Evolutionary conservation across 2,113 vertebrate genomes (phyloP).

Genomic region (Myiozetetes cayanensis): DNA sequence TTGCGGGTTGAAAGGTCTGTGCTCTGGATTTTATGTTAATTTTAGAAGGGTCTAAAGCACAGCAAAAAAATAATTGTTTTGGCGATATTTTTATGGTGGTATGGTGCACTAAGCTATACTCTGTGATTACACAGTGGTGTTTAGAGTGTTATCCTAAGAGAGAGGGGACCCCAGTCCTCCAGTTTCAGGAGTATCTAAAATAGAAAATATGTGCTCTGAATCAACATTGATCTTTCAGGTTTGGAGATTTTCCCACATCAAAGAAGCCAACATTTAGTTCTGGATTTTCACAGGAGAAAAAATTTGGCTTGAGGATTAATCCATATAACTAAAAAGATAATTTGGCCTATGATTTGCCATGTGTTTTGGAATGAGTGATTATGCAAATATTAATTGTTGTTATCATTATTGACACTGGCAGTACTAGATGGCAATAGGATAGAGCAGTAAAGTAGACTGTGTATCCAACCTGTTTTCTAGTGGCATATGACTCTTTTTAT

Average conservation of each 20-base stretch:
- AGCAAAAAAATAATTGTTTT: neutral
- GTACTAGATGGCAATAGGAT: neutral
- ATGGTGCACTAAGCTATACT: neutral
- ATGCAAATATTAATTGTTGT: neutral
- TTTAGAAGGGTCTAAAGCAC: neutral
- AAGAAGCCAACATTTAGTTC: neutral
- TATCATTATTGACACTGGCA: neutral
- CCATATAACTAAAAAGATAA: neutral
- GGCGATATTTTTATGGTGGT: neutral
- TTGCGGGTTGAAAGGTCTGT: neutral
- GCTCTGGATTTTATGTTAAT: neutral
- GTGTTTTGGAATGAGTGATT: neutral
- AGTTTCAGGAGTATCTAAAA: neutral
- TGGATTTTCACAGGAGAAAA: neutral
- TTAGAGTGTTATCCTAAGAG: neutral
- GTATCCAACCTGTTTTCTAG: neutral
- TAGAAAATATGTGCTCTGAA: neutral
- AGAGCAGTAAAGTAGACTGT: neutral
- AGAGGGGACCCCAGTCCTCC: neutral
- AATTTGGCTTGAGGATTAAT: neutral
- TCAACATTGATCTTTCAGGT: neutral
- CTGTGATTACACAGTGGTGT: neutral
- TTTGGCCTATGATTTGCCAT: neutral
- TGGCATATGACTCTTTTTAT: neutral
- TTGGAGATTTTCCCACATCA: neutral